These are phyloP conservation scores for Zaprionus kolodkinae DNA, from an alignment of 1,140 invertebrate species.

Conservation along the genomic window DNA sequence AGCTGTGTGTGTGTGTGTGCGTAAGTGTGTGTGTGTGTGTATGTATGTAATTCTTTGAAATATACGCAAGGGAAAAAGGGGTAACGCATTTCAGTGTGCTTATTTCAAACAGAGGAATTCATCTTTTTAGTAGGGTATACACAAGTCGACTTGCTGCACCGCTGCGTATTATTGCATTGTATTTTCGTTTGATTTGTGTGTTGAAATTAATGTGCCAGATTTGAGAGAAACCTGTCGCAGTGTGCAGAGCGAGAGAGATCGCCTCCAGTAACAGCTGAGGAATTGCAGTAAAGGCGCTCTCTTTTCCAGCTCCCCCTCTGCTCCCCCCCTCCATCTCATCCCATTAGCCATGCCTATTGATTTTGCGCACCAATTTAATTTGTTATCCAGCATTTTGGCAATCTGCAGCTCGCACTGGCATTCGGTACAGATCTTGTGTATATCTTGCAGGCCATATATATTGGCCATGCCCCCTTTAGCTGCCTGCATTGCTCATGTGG, in stretches of 20 bases:
- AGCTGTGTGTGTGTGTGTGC: too few species aligned
- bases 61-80: too few species aligned
- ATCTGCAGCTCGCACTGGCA: too few species aligned
- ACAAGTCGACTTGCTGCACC: neutral
- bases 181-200: constrained; percentile 76
- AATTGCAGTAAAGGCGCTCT: constrained; percentile 56
- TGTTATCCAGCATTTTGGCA: constrained; percentile 40
- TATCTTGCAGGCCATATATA: constrained; percentile 1
- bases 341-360: constrained; percentile 59
- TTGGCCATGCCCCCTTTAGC: constrained; percentile 65
- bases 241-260: constrained; percentile 63
- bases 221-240: constrained; percentile 65
- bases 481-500: constrained; percentile 16
- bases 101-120: too few species aligned
- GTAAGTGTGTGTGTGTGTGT: too few species aligned
- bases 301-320: constrained; percentile 17
- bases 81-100: too few species aligned
- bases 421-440: constrained; percentile 12
- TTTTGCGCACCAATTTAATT: constrained; percentile 53
- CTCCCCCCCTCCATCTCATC: neutral
- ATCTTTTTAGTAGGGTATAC: constrained; percentile 37
- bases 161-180: constrained; percentile 44
- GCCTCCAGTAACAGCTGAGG: constrained; percentile 60
- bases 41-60: neutral
- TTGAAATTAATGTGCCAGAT: constrained; percentile 48